phyloP scores from a whole-genome alignment of 2,113 vertebrate genomes.

The Elanoides forficatus region DNA sequence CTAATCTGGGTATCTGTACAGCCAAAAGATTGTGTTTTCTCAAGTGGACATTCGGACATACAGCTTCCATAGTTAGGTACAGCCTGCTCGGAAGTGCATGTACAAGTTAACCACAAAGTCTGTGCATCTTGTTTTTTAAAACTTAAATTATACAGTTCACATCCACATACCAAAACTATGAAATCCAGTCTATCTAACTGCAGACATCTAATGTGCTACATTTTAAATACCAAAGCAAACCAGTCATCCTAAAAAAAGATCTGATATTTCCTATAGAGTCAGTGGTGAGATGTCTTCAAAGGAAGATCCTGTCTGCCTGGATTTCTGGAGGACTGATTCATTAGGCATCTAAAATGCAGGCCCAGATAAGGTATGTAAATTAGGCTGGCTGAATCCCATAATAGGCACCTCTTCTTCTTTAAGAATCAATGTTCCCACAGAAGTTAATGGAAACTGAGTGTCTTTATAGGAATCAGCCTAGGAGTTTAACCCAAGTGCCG shows the following conservation, averaged over 20 bases:
- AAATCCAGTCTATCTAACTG: slow-evolving; percentile 17
- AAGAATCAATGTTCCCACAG: not conserved
- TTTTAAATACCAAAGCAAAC: slow-evolving; percentile 54
- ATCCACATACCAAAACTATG: slow-evolving; percentile 4
- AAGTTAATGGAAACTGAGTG: not conserved
- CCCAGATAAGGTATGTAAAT: slow-evolving; percentile 18
- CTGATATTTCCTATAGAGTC: slow-evolving; percentile 50
- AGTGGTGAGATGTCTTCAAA: slow-evolving; percentile 50
- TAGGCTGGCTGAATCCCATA: not conserved
- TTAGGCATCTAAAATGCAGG: not conserved
- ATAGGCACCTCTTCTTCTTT: not conserved
- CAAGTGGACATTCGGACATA: not conserved
- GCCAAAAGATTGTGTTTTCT: not conserved
- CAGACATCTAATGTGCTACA: slow-evolving; percentile 33
- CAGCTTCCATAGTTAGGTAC: not conserved
- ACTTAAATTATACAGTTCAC: not conserved
- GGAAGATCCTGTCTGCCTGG: slow-evolving; percentile 21
- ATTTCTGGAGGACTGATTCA: slow-evolving; percentile 23
- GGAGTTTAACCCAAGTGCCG: not conserved
- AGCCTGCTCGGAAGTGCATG: not conserved
- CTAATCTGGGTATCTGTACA: not conserved
- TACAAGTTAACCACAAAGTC: not conserved
- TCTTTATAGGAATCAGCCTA: not conserved
- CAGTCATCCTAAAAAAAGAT: slow-evolving; percentile 61
- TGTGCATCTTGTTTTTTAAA: not conserved